Base-by-base conservation (phyloP, 2,797 vertebrate genomes). In the Amblyraja radiata region DNA sequence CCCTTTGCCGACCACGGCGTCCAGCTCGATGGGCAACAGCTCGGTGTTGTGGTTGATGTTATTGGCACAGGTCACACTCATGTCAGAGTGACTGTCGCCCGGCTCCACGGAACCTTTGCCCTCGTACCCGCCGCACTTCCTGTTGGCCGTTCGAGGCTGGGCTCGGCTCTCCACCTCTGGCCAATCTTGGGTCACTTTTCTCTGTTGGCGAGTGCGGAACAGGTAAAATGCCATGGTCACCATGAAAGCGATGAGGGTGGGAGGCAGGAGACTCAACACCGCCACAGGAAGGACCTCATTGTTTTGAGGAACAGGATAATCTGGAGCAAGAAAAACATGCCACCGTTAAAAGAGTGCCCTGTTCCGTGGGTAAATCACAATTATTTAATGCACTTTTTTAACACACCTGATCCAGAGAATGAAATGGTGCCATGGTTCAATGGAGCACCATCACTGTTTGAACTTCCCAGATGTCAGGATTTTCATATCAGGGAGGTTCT, bases 231-330 rank as follows among this genome's bases (percentile, higher is more conserved):
- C 96, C 73, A 96, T 95, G 0, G 96, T 96, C 94, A 97, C 96
- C 68, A 97, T 96, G 74, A 97, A 93, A 0, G 97, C 97, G 28
- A 98, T 96, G 11, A 98, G 96, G 86, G 98, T 93, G 0, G 96
- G 97, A 25, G 97, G 97, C 63, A 98, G 96, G 93, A 98, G 95
- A 94, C 98, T 98, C 93, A 98, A 97, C 93, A 97, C 96, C 0
- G 98, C 98, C 94, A 98, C 97, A 0, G 97, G 97, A 94, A 98
- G 96, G 93, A 98, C 97, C n/a, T 98, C 97, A 93, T 97, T 97
- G 95, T 97, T 97, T 94, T 97, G 97, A 93, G 98, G 95, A 95
- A 96, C 97, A 80, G 97, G 96, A 95, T 97, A 97, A 4, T 97
- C 98, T 97, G 95, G 0, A 0, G 94, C 94, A 93, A 94, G 93